These are phyloP conservation scores for Mycetomoellerius zeteki DNA, from an alignment of 1,140 invertebrate species.

Conservation along the genomic window DNA sequence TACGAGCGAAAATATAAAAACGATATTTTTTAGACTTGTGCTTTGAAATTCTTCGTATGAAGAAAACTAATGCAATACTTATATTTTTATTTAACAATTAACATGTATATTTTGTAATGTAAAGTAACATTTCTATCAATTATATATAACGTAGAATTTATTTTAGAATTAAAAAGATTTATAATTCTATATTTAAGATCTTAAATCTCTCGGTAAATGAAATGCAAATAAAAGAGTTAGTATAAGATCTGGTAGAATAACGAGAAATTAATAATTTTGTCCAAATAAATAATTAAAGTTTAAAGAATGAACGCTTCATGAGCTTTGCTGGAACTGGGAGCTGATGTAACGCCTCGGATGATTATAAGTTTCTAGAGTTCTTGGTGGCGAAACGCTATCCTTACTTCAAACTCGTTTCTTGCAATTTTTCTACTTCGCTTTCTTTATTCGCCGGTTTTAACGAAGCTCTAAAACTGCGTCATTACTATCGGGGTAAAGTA, in stretches of 20 bases:
- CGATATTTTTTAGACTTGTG: background rate
- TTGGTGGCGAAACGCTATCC: slow-evolving; percentile 30
- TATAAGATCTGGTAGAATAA: background rate
- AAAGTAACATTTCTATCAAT: slow-evolving; percentile 2
- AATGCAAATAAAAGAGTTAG: background rate
- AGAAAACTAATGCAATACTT: background rate
- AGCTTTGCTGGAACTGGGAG: slow-evolving; percentile 67
- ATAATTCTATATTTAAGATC: background rate
- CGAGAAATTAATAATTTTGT: slow-evolving; percentile 36
- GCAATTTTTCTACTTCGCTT: slow-evolving; percentile 51
- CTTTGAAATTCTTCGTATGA: background rate
- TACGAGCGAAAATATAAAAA: background rate
- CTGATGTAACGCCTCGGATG: slow-evolving; percentile 56
- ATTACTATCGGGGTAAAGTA: slow-evolving; percentile 42
- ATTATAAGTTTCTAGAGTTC: slow-evolving; percentile 62
- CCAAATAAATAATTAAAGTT: slow-evolving; percentile 45
- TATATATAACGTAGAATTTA: background rate
- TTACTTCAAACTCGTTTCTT: slow-evolving; percentile 46
- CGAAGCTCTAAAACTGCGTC: slow-evolving; percentile 44
- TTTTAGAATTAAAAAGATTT: background rate
- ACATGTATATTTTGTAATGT: background rate
- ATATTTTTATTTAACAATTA: background rate
- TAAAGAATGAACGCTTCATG: slow-evolving; percentile 16
- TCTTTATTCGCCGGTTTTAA: slow-evolving; percentile 50
- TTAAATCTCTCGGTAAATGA: background rate